Base-by-base conservation (phyloP, 2,113 vertebrate species). In the Ceyx cyanopectus region DNA sequence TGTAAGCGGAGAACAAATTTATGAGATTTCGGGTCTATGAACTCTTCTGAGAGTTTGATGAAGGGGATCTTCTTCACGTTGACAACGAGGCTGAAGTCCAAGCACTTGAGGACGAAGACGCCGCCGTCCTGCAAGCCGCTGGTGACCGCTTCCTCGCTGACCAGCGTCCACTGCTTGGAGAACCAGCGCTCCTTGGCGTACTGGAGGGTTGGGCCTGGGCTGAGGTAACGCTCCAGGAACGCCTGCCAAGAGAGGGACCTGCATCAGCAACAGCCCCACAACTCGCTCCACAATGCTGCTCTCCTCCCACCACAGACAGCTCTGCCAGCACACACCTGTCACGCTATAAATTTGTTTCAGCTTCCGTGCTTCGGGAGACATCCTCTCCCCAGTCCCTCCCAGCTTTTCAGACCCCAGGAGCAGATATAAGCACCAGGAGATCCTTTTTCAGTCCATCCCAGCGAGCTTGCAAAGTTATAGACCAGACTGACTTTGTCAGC, bases 61-160 rank as follows among this genome's bases (percentile, higher is more conserved):
- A 98, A 98, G 19, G 98, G 98, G n/a, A 98, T 98, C 93, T 97
- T 98, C 97, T 98, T 98, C 97, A 98, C 98, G 96, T 93, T 98
- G 92, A 98, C 95, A 22, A 98, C 97, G 60, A 98, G 98, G 94
- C 97, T 98, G 96, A 98, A 97, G 97, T 98, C 98, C 93, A 98
- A 95, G 93, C 98, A 98, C 79, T 98, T 98, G 46, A 98, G 97
- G 87, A 98, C 96, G 22, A 98, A 98, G 48, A 98, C 96, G 7
- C 94, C 10, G 29, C 97, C 97, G 0, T 98, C 98, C 56, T 89
- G 97, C 57, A 98, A 85, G 21, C 97, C 96, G 9, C 96, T 97
- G 1, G 98, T 98, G 77, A 98, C 98, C 0, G 98, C 96, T 81
- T 98, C 98, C 5, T 98, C 98, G 3, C 98, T 98, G 45, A 98